Base-by-base conservation (phyloP, 2,888 invertebrate species). In the Erannis defoliaria region DNA sequence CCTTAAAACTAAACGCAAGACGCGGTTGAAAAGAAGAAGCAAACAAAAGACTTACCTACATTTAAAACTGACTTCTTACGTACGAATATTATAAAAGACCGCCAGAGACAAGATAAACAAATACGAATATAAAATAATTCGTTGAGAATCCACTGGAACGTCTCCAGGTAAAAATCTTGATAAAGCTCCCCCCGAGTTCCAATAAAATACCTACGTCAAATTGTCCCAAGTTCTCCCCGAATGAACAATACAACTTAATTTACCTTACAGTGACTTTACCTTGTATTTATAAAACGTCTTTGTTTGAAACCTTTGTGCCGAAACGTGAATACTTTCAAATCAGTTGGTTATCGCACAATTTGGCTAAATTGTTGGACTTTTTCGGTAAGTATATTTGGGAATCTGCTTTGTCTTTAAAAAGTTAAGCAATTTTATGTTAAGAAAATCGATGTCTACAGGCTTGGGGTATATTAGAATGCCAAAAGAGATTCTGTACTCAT, bases 261-360 rank as follows among this genome's bases (percentile, higher is more conserved):
- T 65, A 65, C 64, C 62, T 67, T 67, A 61, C 62, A 45, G 59
- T 56, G 62, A 66, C 70, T 71, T 69, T 58, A 53, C 59, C 62
- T 67, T 64, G 63, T 56, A 59, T 66, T 55, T 64, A 56, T 63
- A 42, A 50, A 63, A 64, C 61, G 55, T 55, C 66, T 66, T 70
- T 70, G 67, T 70, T 66, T 69, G 60, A 66, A 64, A 48, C 66
- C 66, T 70, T 72, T 73, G 67, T 68, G 59, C 62, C 59, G 40
- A 62, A 66, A 60, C 67, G 70, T 68, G 72, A 72, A 73, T 75
- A 74, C 67, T 60, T 64, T 64, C 51, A 66, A 74, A 74, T 68
- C 67, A 70, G 70, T 68, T 61, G 46, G 68, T 62, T 72, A 70
- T 70, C 69, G 59, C 53, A 62, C 55, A 54, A 59, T 67, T 69